Base-by-base conservation (phyloP, 2,797 vertebrate species). In the Enteromius paludinosus region DNA sequence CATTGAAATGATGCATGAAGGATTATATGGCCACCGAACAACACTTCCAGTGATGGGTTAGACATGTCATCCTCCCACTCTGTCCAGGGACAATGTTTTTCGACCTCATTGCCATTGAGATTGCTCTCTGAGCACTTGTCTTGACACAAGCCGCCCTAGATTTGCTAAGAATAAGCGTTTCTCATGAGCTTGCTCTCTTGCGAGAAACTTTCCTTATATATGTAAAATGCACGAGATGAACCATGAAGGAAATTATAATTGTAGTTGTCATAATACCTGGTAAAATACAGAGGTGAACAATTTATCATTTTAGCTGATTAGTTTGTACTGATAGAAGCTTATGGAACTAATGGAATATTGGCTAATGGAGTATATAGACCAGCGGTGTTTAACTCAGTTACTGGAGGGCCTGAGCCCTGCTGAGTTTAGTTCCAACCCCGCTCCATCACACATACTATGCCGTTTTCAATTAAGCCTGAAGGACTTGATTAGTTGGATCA, bases 1-100 rank as follows among this genome's bases (percentile, higher is more conserved):
- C 83, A 76, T 64, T 77, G 83, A 84, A 79, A 79, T 77, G 87
- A 80, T 83, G 84, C 84, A 69, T 88, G 83, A 86, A 84, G 70
- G 75, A 84, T 84, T 79, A 83, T 79, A 83, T 81, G 74, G 80
- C 83, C 56, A 49, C 38, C 73, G 79, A 83, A 78, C 83, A 86
- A 83, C 70, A 83, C 83, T 71, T 85, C 66, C 65, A 79, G 86
- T 82, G 84, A 79, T 78, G 47, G 25, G 69, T 69, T 56, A 17
- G 59, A 82, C 81, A 72, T 83, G 72, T 54, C 70, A 47, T 76
- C 59, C 65, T 79, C 47, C 79, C 75, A 62, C 76, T 76, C 49
- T 45, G 64, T 81, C 71, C 65, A 66, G 69, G 30, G 65, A 71
- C 70, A 52, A 56, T 20, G 61, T 79, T 82, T 81, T 75, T 78